phyloP scores from a whole-genome alignment of 2,888 invertebrate species.

The Drosophila siamana region DNA sequence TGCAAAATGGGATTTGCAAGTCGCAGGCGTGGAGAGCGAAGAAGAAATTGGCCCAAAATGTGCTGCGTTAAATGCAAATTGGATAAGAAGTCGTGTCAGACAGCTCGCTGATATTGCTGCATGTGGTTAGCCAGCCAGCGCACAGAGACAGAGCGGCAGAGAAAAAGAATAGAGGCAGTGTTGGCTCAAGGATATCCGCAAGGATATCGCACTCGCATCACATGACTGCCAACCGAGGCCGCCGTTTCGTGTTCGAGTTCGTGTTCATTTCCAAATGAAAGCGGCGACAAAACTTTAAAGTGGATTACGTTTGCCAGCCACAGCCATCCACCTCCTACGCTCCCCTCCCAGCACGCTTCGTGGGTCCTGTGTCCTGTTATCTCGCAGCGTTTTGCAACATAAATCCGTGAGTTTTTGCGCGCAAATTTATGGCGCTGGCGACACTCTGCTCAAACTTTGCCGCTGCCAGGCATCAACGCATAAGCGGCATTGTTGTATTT shows the following conservation, averaged over 20 bases:
- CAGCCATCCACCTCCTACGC: slow-evolving; percentile 5
- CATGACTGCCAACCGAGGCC: slow-evolving; percentile 57
- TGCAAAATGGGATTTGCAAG: slow-evolving; percentile 70
- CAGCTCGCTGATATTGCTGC: slow-evolving; percentile 49
- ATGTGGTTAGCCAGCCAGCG: slow-evolving; percentile 51
- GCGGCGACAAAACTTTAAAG: slow-evolving; percentile 80
- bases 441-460: slow-evolving; percentile 73
- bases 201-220: slow-evolving; percentile 71
- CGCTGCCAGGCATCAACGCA: slow-evolving; percentile 44
- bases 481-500: slow-evolving; percentile 78
- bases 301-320: slow-evolving; percentile 79
- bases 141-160: slow-evolving; percentile 9
- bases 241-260: slow-evolving; percentile 59
- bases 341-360: too few species aligned
- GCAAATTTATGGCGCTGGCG: slow-evolving; percentile 81
- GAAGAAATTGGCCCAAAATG: slow-evolving; percentile 69
- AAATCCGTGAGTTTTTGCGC: slow-evolving; percentile 81
- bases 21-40: background rate
- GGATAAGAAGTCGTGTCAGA: slow-evolving; percentile 75
- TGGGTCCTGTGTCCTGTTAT: slow-evolving; percentile 36
- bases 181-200: slow-evolving; percentile 71
- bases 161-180: slow-evolving; percentile 10
- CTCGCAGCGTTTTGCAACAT: slow-evolving; percentile 71
- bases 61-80: slow-evolving; percentile 79
- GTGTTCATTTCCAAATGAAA: slow-evolving; percentile 72